phyloP scores from a whole-genome alignment of 2,113 vertebrate species.

The Fulica atra region DNA sequence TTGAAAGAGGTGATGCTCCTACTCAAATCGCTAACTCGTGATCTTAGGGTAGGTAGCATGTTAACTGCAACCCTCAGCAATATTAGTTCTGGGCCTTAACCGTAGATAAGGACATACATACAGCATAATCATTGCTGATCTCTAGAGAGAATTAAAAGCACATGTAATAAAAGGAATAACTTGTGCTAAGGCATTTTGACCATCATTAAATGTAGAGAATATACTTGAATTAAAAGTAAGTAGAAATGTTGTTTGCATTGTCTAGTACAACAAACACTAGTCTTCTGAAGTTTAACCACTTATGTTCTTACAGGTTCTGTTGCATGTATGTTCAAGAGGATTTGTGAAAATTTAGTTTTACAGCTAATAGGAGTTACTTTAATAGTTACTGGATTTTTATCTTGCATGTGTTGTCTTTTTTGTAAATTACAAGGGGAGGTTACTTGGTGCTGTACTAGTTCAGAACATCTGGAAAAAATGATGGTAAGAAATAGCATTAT shows the following conservation, averaged over 20 bases:
- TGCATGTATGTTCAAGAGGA: conserved; percentile 19
- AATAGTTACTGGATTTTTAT: background rate
- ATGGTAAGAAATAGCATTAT: conserved; percentile 55
- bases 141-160: background rate
- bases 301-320: conserved; percentile 49
- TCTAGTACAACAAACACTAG: background rate
- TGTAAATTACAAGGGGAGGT: background rate
- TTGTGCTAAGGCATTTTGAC: background rate
- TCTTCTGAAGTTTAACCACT: conserved; percentile 40
- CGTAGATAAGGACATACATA: background rate
- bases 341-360: conserved; percentile 36
- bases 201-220: background rate
- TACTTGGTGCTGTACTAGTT: background rate
- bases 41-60: background rate
- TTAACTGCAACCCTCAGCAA: background rate
- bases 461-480: conserved; percentile 41
- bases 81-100: background rate
- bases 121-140: background rate
- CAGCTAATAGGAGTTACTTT: background rate
- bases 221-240: background rate
- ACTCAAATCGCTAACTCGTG: background rate
- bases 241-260: background rate
- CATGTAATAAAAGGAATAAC: background rate
- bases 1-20: background rate
- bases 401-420: conserved; percentile 8